Evolutionary conservation across 23 tunicate species (phyloP), one percentile per base, ranked within the genome.

Genomic region (Diplosoma virens): DNA sequence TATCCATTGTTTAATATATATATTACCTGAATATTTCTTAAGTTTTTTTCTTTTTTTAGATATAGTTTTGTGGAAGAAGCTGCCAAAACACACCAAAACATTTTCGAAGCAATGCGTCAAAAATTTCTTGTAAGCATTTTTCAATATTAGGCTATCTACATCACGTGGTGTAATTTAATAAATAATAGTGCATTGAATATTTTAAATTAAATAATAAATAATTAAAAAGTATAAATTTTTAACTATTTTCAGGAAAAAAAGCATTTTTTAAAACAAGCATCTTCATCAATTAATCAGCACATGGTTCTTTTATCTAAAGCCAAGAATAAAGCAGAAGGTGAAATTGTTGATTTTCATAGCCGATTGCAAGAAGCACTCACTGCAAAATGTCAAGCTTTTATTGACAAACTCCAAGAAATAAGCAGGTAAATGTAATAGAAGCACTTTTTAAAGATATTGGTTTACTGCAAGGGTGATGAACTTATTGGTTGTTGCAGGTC

Each of bases 61-160:
- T 76, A 83, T 58, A n/a, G 17, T 24, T 83, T 83, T 76, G 60
- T 83, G 18, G 35, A 76, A 47, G 88, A 83, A 83, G 88, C 88
- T 4, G 88, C 88, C 9, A 48, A 63, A 25, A 25, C 1, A 28
- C 66, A 76, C 18, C 26, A 47, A 31, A 52, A 25, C 24, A 66
- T 23, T 2, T 65, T 83, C 16, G 33, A 58, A 18, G 16, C 32
- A 0, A 32, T 83, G 20, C 45, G 54, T 17, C 47, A 76, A 65
- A 64, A 76, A 30, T 68, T 83, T 2, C 27, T 32, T 30, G 88
- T 76, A 66, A 83, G 68, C 58, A 22, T 9, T 45, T 45, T 11
- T 16, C 52, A 9, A 45, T 45, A 9, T 45, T 16, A 9, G 11
- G 11, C 52, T 45, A 45, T 11, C 52, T n/a, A n/a, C n/a, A n/a